Conservation (phyloP, 2,888 invertebrate genomes). For the Protophormia terraenovae region DNA sequence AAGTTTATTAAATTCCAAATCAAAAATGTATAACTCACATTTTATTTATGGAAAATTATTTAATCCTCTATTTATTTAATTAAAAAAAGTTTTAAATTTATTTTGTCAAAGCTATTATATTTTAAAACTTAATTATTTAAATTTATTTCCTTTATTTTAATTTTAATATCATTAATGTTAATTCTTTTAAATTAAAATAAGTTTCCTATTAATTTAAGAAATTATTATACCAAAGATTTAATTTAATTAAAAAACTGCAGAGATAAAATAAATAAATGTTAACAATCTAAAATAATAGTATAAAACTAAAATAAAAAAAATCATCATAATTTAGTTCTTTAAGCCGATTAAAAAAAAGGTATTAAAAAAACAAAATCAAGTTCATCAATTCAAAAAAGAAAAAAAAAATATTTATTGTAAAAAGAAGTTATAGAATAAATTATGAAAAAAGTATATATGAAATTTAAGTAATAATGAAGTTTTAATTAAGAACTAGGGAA, state of each 20-base stretch:
- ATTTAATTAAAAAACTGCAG: not conserved
- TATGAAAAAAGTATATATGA: slow-evolving; percentile 39
- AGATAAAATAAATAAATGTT: slow-evolving; percentile 21
- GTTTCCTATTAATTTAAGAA: not conserved
- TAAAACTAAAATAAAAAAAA: slow-evolving; percentile 5
- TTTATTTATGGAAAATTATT: too few relatives aligned
- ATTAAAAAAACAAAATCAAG: slow-evolving; percentile 45
- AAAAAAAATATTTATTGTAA: slow-evolving; percentile 51
- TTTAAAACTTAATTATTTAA: too few relatives aligned
- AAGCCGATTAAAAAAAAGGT: slow-evolving; percentile 59
- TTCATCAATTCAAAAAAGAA: slow-evolving; percentile 3
- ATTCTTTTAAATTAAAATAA: not conserved
- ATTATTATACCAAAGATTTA: slow-evolving; percentile 23
- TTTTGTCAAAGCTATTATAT: too few relatives aligned
- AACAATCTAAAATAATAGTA: slow-evolving; percentile 19
- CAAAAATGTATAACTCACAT: too few relatives aligned
- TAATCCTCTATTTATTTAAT: too few relatives aligned
- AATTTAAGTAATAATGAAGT: not conserved
- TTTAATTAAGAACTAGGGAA: not conserved
- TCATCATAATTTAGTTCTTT: slow-evolving; percentile 39
- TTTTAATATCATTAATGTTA: too few relatives aligned
- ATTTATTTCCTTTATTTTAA: too few relatives aligned
- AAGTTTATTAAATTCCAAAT: too few relatives aligned
- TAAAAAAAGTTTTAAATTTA: too few relatives aligned
- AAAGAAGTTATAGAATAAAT: slow-evolving; percentile 46